Percentiles rank a stretch among this genome's conserved stretches.
phyloP scores from a whole-genome alignment of 2,888 invertebrate species.

The Scaptomyza caliginosa region DNA sequence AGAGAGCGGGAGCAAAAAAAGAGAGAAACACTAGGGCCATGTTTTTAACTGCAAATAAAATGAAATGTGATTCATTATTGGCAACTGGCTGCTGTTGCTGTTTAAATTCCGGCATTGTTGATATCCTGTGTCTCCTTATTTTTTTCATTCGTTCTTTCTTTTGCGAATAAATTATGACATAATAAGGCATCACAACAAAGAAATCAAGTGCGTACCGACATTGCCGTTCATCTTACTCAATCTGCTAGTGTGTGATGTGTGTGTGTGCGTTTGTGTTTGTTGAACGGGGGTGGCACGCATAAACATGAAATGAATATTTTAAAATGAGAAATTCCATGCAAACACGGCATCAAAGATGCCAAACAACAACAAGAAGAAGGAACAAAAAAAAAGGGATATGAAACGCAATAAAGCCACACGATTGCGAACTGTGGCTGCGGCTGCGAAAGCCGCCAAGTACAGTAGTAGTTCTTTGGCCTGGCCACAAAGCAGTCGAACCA shows the following conservation, averaged over 20 bases:
- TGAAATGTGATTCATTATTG: conserved; percentile 70
- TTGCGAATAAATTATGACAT: conserved; percentile 75
- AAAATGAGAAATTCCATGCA: conserved; percentile 60
- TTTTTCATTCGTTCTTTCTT: too few species aligned
- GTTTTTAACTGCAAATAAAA: conserved; percentile 55
- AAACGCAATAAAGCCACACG: conserved; percentile 60
- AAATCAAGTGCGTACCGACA: conserved; percentile 50
- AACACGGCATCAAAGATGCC: conserved; percentile 41
- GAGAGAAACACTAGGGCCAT: conserved; percentile 22
- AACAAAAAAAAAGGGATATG: conserved; percentile 49
- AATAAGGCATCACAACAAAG: conserved; percentile 58
- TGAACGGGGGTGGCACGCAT: conserved; percentile 28
- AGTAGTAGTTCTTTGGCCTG: conserved; percentile 57
- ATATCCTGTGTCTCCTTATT: conserved; percentile 57
- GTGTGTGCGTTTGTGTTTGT: conserved; percentile 16
- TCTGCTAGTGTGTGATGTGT: conserved; percentile 19
- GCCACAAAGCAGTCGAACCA: conserved; percentile 49
- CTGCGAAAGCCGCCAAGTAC: conserved; percentile 61
- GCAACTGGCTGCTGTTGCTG: conserved; percentile 22
- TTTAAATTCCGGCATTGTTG: conserved; percentile 68
- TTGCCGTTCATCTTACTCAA: conserved; percentile 1
- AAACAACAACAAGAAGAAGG: conserved; percentile 32
- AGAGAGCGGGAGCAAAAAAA: conserved; percentile 3
- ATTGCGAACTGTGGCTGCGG: conserved; percentile 23
- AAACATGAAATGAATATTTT: conserved; percentile 65